A percentile compares a stretch with the other conserved stretches of the same genome.
These are phyloP conservation scores for Catharus ustulatus DNA, from an alignment of 2,797 vertebrate species.

Conservation along the genomic window DNA sequence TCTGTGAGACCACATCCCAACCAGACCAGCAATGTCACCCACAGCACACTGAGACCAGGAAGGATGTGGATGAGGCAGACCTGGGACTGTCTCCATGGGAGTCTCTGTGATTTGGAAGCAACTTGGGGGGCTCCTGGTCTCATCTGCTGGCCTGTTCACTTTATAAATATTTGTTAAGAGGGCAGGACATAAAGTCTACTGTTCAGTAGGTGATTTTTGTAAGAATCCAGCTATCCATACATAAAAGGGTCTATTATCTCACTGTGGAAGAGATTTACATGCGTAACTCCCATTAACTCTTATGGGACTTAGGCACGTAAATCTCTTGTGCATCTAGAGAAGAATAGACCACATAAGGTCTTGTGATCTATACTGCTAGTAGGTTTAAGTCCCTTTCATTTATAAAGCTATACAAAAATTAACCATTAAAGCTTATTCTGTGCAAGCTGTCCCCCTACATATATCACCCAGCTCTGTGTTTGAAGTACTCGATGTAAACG, in stretches of 20 bases:
- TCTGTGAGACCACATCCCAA: not conserved
- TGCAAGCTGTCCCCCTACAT: constrained; percentile 46
- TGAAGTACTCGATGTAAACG: constrained; percentile 70
- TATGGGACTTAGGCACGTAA: constrained; percentile 54
- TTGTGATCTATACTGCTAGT: constrained; percentile 46
- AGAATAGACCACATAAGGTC: constrained; percentile 50
- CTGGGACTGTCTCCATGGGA: not conserved
- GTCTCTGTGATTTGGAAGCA: not conserved
- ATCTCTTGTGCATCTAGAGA: constrained; percentile 60
- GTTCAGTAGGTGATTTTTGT: constrained; percentile 64
- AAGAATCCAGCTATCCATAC: constrained; percentile 58
- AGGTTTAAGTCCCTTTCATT: constrained; percentile 58
- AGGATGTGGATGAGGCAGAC: not conserved
- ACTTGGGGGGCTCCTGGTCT: constrained; percentile 21
- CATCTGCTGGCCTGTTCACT: constrained; percentile 33
- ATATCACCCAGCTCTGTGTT: constrained; percentile 63
- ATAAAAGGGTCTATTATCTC: constrained; percentile 68
- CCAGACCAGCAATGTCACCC: not conserved
- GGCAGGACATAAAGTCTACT: constrained; percentile 50
- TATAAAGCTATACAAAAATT: constrained; percentile 58
- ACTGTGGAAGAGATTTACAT: constrained; percentile 66
- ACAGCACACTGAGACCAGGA: not conserved
- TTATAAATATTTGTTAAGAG: constrained; percentile 70
- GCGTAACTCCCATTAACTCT: constrained; percentile 64
- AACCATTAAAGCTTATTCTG: constrained; percentile 57